Percentiles rank a stretch among this genome's conserved stretches.
Evolutionary conservation across 2,113 vertebrate genomes (phyloP).

Genomic region (Entomyzon cyanotis): DNA sequence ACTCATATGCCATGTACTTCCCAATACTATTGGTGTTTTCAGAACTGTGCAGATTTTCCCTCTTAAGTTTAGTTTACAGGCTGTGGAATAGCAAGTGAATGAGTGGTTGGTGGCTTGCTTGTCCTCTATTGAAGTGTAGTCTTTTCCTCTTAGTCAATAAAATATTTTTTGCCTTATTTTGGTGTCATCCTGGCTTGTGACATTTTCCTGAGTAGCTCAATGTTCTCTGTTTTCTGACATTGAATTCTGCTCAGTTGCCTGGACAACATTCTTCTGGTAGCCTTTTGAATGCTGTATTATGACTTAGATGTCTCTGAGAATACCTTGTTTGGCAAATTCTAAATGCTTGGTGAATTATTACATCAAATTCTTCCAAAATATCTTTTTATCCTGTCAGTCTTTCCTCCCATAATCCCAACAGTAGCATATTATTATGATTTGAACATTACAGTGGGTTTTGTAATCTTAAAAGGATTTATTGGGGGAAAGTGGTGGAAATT

Average conservation of each 20-base stretch:
- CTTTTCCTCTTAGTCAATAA: background rate
- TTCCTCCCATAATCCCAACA: background rate
- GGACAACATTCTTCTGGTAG: background rate
- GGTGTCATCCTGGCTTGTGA: background rate
- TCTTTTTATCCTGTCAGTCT: background rate
- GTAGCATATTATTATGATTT: background rate
- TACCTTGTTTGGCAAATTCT: background rate
- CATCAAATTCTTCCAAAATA: background rate
- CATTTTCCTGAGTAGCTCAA: background rate
- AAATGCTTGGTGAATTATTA: background rate
- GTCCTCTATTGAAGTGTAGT: background rate
- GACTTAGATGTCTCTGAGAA: background rate
- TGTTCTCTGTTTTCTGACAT: background rate
- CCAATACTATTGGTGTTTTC: background rate
- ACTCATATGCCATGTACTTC: background rate
- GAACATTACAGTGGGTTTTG: background rate
- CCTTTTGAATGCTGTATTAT: background rate
- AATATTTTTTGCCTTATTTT: background rate
- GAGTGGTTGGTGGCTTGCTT: background rate
- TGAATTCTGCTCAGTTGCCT: background rate
- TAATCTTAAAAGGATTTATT: background rate
- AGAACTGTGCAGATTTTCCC: background rate
- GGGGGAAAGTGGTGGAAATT: accelerated
- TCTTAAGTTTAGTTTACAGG: background rate
- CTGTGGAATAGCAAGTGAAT: background rate